phyloP scores from a whole-genome alignment of 2,888 invertebrate genomes.

The Monochamus alternatus region DNA sequence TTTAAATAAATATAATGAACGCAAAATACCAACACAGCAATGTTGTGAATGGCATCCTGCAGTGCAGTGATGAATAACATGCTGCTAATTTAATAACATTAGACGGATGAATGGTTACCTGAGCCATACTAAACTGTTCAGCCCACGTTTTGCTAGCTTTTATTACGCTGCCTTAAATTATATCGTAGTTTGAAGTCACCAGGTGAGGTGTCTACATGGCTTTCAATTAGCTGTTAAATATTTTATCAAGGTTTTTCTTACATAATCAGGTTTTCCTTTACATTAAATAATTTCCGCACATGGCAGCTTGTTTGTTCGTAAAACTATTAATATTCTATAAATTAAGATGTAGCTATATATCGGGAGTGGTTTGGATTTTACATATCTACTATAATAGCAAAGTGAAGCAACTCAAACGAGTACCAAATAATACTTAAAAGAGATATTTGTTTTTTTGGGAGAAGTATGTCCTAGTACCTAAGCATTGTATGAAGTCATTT shows the following conservation, averaged over 20 bases:
- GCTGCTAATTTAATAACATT: constrained; percentile 30
- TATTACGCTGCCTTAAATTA: constrained; percentile 28
- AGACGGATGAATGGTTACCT: constrained; percentile 26
- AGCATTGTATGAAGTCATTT: no score
- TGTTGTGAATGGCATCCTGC: constrained; percentile 21
- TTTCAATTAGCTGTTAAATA: constrained; percentile 18
- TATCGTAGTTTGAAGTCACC: constrained; percentile 18
- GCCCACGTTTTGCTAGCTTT: constrained; percentile 29
- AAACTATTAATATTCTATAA: no score
- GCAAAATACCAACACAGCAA: constrained; percentile 7
- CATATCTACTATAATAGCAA: no score
- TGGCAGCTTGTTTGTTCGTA: no score
- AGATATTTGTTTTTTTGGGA: no score
- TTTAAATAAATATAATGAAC: constrained; percentile 22
- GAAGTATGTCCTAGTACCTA: no score
- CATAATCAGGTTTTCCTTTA: no score
- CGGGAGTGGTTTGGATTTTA: no score
- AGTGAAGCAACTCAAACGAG: no score
- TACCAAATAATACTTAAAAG: no score
- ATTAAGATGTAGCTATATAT: no score
- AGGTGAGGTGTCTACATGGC: constrained; percentile 6
- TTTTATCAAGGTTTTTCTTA: not conserved
- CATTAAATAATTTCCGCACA: no score
- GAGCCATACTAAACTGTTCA: constrained; percentile 26
- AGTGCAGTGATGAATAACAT: constrained; percentile 23